Evolutionary conservation across 2,113 vertebrate genomes (phyloP).

Genomic region (Cololabis saira): DNA sequence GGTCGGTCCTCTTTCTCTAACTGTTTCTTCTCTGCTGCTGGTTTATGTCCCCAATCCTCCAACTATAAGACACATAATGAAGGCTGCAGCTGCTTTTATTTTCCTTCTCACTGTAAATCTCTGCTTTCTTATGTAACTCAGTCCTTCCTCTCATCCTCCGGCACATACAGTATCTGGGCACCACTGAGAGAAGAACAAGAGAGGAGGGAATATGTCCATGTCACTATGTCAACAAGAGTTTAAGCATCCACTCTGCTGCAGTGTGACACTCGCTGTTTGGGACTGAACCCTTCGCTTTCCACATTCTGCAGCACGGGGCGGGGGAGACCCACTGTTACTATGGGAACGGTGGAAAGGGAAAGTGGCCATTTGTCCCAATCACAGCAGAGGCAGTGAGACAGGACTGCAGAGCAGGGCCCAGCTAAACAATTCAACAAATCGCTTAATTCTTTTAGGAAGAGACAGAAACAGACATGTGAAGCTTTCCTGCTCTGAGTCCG

Average conservation of each 20-base stretch:
- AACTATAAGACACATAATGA: neutral
- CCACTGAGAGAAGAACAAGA: neutral
- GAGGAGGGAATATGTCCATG: conserved; percentile 2
- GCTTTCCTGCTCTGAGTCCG: neutral
- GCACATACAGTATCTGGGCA: conserved; percentile 12
- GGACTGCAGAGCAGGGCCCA: conserved; percentile 54
- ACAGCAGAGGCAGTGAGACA: conserved; percentile 31
- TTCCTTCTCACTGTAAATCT: neutral
- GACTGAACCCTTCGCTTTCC: conserved; percentile 22
- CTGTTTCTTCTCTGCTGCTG: conserved; percentile 2
- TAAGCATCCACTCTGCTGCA: conserved; percentile 21
- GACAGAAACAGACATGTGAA: conserved; percentile 1
- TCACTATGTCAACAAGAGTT: conserved; percentile 5
- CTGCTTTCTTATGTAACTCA: conserved; percentile 31
- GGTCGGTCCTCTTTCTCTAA: conserved; percentile 23
- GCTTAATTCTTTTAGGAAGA: conserved; percentile 22
- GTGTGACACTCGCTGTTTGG: conserved; percentile 25
- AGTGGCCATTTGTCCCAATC: conserved; percentile 49
- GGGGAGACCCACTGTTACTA: conserved; percentile 37
- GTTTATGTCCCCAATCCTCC: conserved; percentile 1
- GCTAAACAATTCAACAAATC: conserved; percentile 46
- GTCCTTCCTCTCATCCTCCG: conserved; percentile 2
- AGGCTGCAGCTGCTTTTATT: neutral
- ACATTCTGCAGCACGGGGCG: conserved; percentile 30
- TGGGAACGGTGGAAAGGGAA: conserved; percentile 53